Base-by-base conservation (phyloP, 2,888 invertebrate species). In the Rhimphoctona megacephalus region DNA sequence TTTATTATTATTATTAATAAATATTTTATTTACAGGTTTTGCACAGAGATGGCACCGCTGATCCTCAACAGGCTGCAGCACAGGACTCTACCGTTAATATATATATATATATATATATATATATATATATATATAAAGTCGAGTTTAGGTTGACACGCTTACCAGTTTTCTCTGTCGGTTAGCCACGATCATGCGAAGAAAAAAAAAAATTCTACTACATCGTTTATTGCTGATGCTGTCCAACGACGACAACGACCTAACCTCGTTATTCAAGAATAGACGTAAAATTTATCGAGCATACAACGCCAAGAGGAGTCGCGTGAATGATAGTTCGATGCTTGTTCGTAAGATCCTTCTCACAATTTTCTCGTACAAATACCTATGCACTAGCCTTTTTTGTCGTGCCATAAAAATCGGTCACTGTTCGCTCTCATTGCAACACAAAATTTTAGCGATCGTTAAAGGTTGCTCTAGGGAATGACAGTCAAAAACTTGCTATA, bases 231-330 rank as follows among this genome's bases (percentile, higher is more conserved):
- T 64, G 79, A 85, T 76, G 43, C 73, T 78, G 81, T 81, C 86
- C 81, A 69, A 43, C 78, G 46, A 80, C 64, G 76, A 80, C 82
- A 66, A 74, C 69, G 43, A 69, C 43, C 79, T 43, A 80, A 67
- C 73, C 61, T 78, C 81, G 83, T 81, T 74, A 86, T 83, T 86
- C 83, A 86, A 84, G 81, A 80, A 78, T 81, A 33, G 69, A 69
- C 81, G 81, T 86, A 36, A 86, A 86, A 73, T 86, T 86, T 86
- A 84, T 86, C 83, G 86, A 86, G 86, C 81, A 69, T 77, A 54
- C 54, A 77, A 78, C 67, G 57, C 67, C 52, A 39, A 54, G 39
- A 73, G 52, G 22, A 7, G 39, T 69, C 69, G 73, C 86, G 67
- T 72, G 76, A 76, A 80, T 76, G 74, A 79, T 79, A 52, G 77